Base-by-base conservation (phyloP, 1,140 invertebrate species). In the Heliconius hermathena region DNA sequence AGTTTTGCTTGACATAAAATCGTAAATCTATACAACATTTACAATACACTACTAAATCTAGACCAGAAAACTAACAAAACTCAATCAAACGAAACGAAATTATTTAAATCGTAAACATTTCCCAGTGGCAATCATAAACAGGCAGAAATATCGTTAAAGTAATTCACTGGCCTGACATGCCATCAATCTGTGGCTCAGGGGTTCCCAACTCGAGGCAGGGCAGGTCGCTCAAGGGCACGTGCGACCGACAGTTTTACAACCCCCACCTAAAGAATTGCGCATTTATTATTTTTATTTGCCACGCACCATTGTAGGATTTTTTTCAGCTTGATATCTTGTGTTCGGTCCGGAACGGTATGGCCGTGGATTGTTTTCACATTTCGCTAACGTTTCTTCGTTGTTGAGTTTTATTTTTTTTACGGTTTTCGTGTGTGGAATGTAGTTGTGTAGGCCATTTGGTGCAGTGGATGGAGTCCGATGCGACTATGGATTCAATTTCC, bases 271-370 rank as follows among this genome's bases (percentile, higher is more conserved):
- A 91, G 87, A 88, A 91, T 92, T 88, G 88, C 88, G 83, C 90
- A 91, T 92, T 92, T 91, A 90, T 92, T 92, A 92, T 92, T 91
- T 92, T 92, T 92, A 92, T 92, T 87, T 85, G 85, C 86, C 80
- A 80, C 85, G 82, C 84, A 49, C 83, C 85, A 86, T 90, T 90
- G 77, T 86, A 71, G 81, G 78, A 80, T 82, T 88, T 88, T 46
- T 90, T 89, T 87, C 86, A 85, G 87, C 81, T 78, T 85, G 85
- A 88, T 89, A 88, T 84, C 89, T 80, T 70, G 46, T 38, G 49
- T 79, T 75, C 72, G 38, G n/a, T 33, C 22, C 16, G 26, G 41
- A 57, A 33, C 29, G 38, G 22, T 52, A 46, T 36, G 66, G 22
- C 60, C 26, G 60, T 66, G 60, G 1, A 66, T 29, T 29, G 60